These are phyloP conservation scores for Cheilosia scutellata DNA, from an alignment of 2,888 invertebrate species.

Conservation along the genomic window DNA sequence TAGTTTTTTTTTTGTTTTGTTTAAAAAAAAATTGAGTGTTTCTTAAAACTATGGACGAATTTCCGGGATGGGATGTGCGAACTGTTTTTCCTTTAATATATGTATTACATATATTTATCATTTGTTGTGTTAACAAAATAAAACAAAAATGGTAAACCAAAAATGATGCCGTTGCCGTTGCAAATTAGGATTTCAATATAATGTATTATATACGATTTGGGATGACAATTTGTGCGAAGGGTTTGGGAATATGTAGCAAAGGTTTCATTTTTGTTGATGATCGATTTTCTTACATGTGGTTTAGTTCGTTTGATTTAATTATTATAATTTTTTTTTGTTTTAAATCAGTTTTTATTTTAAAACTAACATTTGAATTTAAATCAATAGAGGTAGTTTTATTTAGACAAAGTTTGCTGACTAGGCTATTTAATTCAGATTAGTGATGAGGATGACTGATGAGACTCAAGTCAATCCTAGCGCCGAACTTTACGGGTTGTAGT, in stretches of 20 bases:
- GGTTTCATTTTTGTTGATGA: conserved; percentile 32
- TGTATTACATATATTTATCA: conserved; percentile 64
- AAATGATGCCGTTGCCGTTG: conserved; percentile 32
- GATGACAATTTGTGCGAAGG: conserved; percentile 69
- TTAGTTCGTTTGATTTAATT: conserved; percentile 42
- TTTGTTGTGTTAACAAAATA: conserved; percentile 36
- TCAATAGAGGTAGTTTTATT: conserved; percentile 66
- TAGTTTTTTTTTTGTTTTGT: conserved; percentile 58
- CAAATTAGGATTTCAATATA: conserved; percentile 46
- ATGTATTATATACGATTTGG: conserved; percentile 36
- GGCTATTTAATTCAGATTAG: background rate
- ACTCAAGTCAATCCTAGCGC: no score
- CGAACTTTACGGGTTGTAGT: no score
- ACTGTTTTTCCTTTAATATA: conserved; percentile 78
- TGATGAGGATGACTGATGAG: background rate
- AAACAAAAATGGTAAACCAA: conserved; percentile 1
- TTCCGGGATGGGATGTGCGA: conserved; percentile 84
- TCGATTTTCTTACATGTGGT: conserved; percentile 21
- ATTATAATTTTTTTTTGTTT: conserved; percentile 8
- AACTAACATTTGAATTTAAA: conserved; percentile 11
- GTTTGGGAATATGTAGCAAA: conserved; percentile 59
- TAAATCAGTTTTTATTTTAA: conserved; percentile 15
- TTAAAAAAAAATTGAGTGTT: conserved; percentile 59
- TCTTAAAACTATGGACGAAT: conserved; percentile 84
- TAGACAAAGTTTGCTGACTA: conserved; percentile 50